Base-by-base conservation (phyloP, 2,113 vertebrate species). In the Bettongia penicillata region DNA sequence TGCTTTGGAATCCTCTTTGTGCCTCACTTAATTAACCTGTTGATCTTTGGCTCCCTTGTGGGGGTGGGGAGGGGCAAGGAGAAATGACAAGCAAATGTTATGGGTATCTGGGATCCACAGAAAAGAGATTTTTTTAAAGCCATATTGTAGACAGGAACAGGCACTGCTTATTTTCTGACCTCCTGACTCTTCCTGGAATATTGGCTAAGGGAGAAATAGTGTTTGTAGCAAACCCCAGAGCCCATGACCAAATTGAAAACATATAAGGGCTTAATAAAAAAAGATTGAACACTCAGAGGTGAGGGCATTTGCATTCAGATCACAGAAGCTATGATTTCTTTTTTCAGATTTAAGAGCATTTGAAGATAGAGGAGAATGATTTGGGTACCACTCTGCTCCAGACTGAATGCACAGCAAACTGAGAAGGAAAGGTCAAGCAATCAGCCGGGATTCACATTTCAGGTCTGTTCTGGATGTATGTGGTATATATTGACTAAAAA, bases 401-500 rank as follows among this genome's bases (percentile, higher is more conserved):
- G 95, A 96, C 95, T 92, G 51, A 96, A 96, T 94, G 93, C 95
- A 91, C 95, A 92, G 91, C 91, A 98, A 97, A 95, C 95, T 97
- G 97, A 94, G 95, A 94, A 89, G 97, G 96, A 95, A 96, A 91
- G 96, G 95, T 93, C 96, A 97, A 95, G 96, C 91, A 90, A 28
- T 89, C 90, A 26, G 89, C 50, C 49, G 43, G 11, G 50, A 97
- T 96, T 96, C 93, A 93, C 91, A 94, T 96, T 95, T 94, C 97
- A 97, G 50, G 47, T 95, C 95, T 48, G 55, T 97, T 98, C 93
- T 89, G 93, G 90, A 93, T 96, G 55, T 94, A 97, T 97, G 51
- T 95, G 68, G 50, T 97, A 94, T 91, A 97, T 97, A 96, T 61
- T 96, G 94, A 97, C 92, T 97, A 93, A 96, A 77, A 97, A 97